Conservation (phyloP, 1,140 invertebrate genomes). For the Danaus melanippus region DNA sequence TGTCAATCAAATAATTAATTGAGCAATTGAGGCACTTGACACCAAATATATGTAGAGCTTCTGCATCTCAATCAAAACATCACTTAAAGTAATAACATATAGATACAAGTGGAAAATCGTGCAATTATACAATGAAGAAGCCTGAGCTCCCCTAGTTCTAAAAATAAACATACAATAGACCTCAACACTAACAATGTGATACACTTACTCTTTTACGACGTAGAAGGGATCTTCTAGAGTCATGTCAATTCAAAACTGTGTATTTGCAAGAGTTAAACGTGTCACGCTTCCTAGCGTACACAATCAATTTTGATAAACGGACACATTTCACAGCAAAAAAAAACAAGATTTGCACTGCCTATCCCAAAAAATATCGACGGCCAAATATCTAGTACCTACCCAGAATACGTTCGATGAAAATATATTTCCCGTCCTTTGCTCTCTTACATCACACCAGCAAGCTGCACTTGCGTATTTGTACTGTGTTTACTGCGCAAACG, state of each 20-base stretch:
- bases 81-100: slow-evolving; percentile 3
- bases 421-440: slow-evolving; percentile 52
- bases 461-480: slow-evolving; percentile 37
- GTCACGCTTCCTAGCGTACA: slow-evolving; percentile 33
- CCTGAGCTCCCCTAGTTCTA: slow-evolving; percentile 1
- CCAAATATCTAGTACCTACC: slow-evolving; percentile 40
- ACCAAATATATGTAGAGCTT: slow-evolving; percentile 4
- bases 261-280: slow-evolving; percentile 38
- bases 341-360: slow-evolving; percentile 41
- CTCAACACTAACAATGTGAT: slow-evolving; percentile 14
- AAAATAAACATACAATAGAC: slow-evolving; percentile 13
- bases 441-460: slow-evolving; percentile 27
- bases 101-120: neutral
- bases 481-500: slow-evolving; percentile 47
- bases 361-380: slow-evolving; percentile 67
- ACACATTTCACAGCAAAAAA: slow-evolving; percentile 31
- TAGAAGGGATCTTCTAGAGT: slow-evolving; percentile 96
- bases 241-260: slow-evolving; percentile 76
- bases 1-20: too few species aligned
- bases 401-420: slow-evolving; percentile 37
- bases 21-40: too few species aligned
- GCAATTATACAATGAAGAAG: slow-evolving; percentile 9
- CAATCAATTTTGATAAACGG: slow-evolving; percentile 28
- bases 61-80: slow-evolving; percentile 1
- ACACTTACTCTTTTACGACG: slow-evolving; percentile 94